Evolutionary conservation across 2,888 invertebrate genomes (phyloP), one percentile per base, ranked within the genome.

Genomic region (Stenodera caucasica): DNA sequence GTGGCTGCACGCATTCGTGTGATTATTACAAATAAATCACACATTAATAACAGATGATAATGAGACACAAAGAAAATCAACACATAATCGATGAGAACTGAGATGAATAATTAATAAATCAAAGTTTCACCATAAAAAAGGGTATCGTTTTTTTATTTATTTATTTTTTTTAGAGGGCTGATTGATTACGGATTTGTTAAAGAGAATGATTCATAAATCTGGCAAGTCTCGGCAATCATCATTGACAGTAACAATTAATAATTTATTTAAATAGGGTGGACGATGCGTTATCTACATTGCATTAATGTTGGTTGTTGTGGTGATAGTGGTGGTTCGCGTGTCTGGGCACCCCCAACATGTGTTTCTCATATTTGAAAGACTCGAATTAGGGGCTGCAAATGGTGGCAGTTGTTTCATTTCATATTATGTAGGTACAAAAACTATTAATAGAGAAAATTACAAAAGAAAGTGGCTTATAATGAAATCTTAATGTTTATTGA

Each of bases 121-220:
- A 12, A 33, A 33, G 33, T 33, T 33, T 33, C 2, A n/a, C n/a
- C n/a, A n/a, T n/a, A n/a, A n/a, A n/a, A n/a, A n/a, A n/a, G n/a
- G n/a, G n/a, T n/a, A n/a, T n/a, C n/a, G n/a, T n/a, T n/a, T n/a
- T n/a, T n/a, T n/a, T n/a, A n/a, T n/a, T n/a, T n/a, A n/a, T n/a
- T 7, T 18, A 40, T 40, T 9, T 11, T 21, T 18, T 2, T 40
- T 15, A n/a, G n/a, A n/a, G n/a, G n/a, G n/a, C n/a, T n/a, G n/a
- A 40, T 40, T 40, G 40, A 40, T 40, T 21, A 21, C 21, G 18
- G 66, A 68, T 68, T 68, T 66, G 65, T 67, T 57, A 55, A 52
- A 61, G 61, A 58, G 65, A 68, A 69, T 67, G 69, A 70, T 61
- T 69, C 70, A 70, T 69, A 70, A 70, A 70, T 70, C 70, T 69